Percentiles rank a stretch among this genome's conserved stretches.
Evolutionary conservation across 2,797 vertebrate genomes (phyloP).

Genomic region (Coccyzus lansbergi): DNA sequence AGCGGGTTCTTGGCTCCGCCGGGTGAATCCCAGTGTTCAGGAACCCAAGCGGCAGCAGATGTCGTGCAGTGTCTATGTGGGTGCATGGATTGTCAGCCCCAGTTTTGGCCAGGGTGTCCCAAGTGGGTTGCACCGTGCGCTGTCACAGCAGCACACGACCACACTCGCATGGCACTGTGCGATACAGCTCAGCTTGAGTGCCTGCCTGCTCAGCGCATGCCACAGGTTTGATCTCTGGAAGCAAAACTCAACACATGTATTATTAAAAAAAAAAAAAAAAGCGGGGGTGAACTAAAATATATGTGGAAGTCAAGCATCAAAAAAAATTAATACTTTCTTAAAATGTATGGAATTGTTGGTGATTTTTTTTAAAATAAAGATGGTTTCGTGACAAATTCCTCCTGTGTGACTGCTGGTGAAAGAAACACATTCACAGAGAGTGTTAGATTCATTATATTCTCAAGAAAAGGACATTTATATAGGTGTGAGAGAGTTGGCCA

Average conservation of each 20-base stretch:
- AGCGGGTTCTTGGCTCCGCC: accelerated
- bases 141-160: accelerated
- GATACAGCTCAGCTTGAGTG: accelerated
- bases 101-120: neutral
- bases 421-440: neutral
- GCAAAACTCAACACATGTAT: neutral
- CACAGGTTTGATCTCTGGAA: neutral
- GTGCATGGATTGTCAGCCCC: accelerated
- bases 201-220: neutral
- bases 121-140: accelerated
- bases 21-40: accelerated
- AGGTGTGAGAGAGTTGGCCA: neutral
- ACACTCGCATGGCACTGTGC: accelerated
- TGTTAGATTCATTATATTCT: neutral
- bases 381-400: neutral
- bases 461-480: neutral
- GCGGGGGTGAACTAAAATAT: neutral
- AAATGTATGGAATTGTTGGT: neutral
- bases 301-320: neutral
- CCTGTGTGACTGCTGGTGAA: neutral
- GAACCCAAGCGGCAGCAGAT: accelerated
- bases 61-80: accelerated
- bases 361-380: neutral
- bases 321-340: neutral
- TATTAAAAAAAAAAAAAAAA: neutral